These are phyloP conservation scores for Lasioglossum vierecki DNA, from an alignment of 2,888 invertebrate genomes.

Conservation along the genomic window DNA sequence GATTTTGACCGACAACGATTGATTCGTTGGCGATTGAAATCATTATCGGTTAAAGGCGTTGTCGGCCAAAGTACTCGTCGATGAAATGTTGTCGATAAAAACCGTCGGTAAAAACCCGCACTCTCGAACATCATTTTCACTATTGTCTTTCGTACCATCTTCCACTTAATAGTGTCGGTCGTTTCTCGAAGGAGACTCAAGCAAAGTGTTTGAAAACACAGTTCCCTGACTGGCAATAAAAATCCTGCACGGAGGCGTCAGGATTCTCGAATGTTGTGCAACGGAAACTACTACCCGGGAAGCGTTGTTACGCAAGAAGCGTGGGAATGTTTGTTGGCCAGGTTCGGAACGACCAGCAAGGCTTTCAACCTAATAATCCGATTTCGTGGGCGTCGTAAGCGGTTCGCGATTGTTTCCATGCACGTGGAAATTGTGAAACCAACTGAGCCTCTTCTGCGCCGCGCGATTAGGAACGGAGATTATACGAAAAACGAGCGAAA, in stretches of 20 bases:
- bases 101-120: too few relatives aligned
- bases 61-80: too few relatives aligned
- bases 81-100: too few relatives aligned
- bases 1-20: too few relatives aligned
- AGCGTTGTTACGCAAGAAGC: conserved; percentile 25
- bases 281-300: neutral
- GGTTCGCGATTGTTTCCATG: conserved; percentile 11
- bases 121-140: too few relatives aligned
- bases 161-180: neutral
- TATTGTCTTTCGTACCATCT: neutral
- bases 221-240: neutral
- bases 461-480: neutral
- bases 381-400: conserved; percentile 28
- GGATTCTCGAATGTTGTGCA: neutral
- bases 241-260: neutral
- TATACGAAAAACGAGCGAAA: neutral
- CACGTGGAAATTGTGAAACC: conserved; percentile 11
- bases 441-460: neutral
- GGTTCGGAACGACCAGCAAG: conserved; percentile 4
- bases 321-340: conserved; percentile 29
- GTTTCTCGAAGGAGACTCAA: neutral
- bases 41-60: too few relatives aligned
- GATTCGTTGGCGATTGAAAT: too few relatives aligned
- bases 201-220: neutral
- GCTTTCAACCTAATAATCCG: conserved; percentile 34